Percentiles rank a stretch among this genome's conserved stretches.
These are phyloP conservation scores for Zaprionus africanus DNA, from an alignment of 1,140 invertebrate genomes.

Conservation along the genomic window DNA sequence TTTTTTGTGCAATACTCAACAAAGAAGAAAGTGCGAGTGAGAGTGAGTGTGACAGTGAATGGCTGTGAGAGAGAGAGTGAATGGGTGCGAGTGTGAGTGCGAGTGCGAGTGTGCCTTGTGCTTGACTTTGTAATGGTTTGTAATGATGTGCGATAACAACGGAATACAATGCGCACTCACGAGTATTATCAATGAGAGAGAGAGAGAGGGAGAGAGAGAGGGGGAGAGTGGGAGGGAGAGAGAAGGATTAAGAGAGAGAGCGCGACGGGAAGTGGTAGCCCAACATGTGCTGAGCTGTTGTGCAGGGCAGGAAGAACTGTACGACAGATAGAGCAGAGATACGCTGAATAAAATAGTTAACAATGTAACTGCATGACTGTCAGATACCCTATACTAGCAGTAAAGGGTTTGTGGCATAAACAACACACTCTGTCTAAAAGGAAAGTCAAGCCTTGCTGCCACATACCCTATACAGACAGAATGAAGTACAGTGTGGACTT, in stretches of 20 bases:
- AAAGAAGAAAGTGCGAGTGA: constrained; percentile 25
- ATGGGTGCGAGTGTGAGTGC: not conserved
- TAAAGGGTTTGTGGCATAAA: too few species aligned
- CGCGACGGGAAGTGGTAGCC: not conserved
- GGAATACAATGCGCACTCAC: constrained; percentile 1
- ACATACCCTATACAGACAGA: not conserved
- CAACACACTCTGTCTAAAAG: not conserved
- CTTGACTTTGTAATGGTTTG: constrained; percentile 49
- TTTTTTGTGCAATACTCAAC: constrained; percentile 28
- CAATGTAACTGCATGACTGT: not conserved
- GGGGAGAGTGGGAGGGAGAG: not conserved
- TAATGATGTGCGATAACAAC: constrained; percentile 52
- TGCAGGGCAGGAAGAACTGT: not conserved
- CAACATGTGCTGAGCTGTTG: not conserved
- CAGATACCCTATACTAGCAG: not conserved
- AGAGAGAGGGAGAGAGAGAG: not conserved
- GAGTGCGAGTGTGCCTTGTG: constrained; percentile 16
- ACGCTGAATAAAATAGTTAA: not conserved
- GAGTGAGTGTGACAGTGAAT: constrained; percentile 7
- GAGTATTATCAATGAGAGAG: constrained; percentile 33
- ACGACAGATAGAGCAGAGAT: not conserved
- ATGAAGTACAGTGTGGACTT: too few species aligned
- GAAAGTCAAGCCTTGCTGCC: not conserved
- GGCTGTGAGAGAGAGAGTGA: too few species aligned
- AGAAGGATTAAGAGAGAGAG: not conserved